Evolutionary conservation across 2,113 vertebrate species (phyloP), one percentile per base, ranked within the genome.

Genomic region (Periophthalmodon schlosseri): DNA sequence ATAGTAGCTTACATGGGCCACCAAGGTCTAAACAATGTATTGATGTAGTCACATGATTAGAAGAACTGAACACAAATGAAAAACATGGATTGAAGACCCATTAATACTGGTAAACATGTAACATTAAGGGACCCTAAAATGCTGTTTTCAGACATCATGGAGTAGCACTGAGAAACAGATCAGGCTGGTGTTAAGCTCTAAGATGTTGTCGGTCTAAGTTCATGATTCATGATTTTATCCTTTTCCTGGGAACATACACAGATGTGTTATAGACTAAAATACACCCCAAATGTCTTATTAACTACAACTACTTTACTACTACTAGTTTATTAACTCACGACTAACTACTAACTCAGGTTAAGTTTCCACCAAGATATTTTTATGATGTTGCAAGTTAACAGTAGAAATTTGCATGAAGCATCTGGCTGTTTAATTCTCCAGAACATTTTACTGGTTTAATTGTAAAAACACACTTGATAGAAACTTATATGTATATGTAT

Each of bases 191-290:
- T 70, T 86, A 75, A 69, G 88, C 72, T 88, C 87, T 94, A 94
- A 86, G 92, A 89, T 84, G 93, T 83, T 14, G 86, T 89, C 54
- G 85, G 89, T 82, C 91, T 92, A 89, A 69, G 73, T 79, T 93
- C 92, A 79, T 28, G 28, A 28, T 76, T 87, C 85, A 73, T 61
- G n/a, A 77, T 84, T 88, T 84, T 92, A 86, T 93, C 92, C 87
- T 85, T 93, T 81, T 94, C 93, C 94, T 94, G 92, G 92, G 93
- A 92, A 94, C 88, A 94, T 87, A 94, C 80, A 91, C 87, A 87
- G 69, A 83, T 69, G 78, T 82, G 85, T 92, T 93, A 92, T 72
- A 79, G 70, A 78, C 82, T 68, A 39, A 74, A 72, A 71, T 74
- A 57, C 50, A 77, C 28, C 24, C 24, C 63, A 39, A 12, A n/a